Conservation (phyloP, 2,113 vertebrate genomes). For the Heterochromis multidens region DNA sequence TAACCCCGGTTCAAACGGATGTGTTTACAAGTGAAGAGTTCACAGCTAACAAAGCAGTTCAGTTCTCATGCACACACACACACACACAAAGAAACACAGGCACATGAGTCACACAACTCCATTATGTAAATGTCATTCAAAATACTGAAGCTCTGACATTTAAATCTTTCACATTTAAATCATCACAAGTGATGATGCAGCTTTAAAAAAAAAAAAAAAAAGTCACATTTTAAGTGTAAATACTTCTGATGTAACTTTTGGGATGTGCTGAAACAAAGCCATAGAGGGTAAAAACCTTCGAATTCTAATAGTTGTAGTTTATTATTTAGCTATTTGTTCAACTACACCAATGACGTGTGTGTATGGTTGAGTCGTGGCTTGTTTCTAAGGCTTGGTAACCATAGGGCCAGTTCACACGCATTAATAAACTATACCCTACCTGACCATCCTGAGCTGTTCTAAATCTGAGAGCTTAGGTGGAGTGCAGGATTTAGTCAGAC, state of each 20-base stretch:
- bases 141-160: background rate
- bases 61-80: background rate
- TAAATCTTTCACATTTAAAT: background rate
- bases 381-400: background rate
- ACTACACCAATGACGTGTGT: background rate
- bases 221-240: background rate
- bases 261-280: background rate
- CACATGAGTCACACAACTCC: background rate
- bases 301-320: background rate
- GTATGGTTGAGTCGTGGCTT: background rate
- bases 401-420: background rate
- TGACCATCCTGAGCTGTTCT: background rate
- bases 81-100: background rate
- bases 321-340: background rate
- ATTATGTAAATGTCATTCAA: background rate
- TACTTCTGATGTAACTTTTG: background rate
- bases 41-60: slow-evolving; percentile 15
- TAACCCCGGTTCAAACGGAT: slow-evolving; percentile 21
- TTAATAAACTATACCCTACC: background rate
- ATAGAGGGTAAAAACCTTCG: background rate
- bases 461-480: background rate
- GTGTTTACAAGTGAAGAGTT: slow-evolving; percentile 52
- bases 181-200: background rate
- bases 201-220: too few relatives aligned
- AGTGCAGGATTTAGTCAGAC: background rate